A percentile compares a stretch with the other conserved stretches of the same genome.
phyloP scores from a whole-genome alignment of 2,797 vertebrate species.

The Orientallactaga sibirica region DNA sequence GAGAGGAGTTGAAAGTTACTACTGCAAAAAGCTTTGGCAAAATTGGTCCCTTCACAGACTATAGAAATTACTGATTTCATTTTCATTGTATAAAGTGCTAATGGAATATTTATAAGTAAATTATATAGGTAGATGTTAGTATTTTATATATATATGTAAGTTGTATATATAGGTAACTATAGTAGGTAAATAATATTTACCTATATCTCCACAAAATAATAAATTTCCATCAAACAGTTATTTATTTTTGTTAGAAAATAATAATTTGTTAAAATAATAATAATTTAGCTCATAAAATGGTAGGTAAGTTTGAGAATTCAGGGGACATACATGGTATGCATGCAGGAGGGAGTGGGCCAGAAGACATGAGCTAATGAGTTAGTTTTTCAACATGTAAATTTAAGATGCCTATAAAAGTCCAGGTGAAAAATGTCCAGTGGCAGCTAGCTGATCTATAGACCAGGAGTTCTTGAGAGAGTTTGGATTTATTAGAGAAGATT shows the following conservation, averaged over 20 bases:
- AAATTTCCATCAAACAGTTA: background rate
- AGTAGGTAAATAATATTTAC: too few species aligned
- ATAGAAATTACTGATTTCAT: background rate
- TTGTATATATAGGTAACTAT: too few species aligned
- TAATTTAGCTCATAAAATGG: background rate
- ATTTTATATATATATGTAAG: too few species aligned
- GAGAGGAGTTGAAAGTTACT: background rate
- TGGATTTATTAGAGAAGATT: background rate
- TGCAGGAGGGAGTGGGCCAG: background rate
- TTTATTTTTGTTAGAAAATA: conserved; percentile 16
- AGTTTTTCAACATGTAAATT: background rate
- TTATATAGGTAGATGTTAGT: too few species aligned
- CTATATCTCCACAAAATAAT: background rate
- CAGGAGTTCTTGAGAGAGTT: background rate
- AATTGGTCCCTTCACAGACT: accelerated
- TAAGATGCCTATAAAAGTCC: background rate
- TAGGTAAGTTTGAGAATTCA: conserved; percentile 17
- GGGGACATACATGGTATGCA: background rate
- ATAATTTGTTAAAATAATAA: background rate
- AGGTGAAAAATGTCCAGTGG: background rate
- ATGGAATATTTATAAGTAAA: background rate
- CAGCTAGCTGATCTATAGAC: background rate
- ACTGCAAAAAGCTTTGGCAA: background rate
- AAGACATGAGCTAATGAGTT: background rate
- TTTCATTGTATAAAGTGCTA: background rate